phyloP scores from a whole-genome alignment of 2,888 invertebrate genomes.

The Napeogenes inachia region DNA sequence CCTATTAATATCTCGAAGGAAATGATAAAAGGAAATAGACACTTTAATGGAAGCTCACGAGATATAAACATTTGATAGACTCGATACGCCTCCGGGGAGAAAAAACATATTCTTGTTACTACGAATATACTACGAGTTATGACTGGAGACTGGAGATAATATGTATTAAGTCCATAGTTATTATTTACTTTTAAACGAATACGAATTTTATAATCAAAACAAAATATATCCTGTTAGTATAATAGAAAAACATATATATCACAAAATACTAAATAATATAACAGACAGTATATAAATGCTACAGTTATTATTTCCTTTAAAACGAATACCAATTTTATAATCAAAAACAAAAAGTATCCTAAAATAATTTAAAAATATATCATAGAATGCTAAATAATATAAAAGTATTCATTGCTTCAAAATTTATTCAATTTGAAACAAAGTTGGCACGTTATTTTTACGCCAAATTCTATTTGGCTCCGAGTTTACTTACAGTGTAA shows the following conservation, averaged over 20 bases:
- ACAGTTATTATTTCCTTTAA: too few species aligned
- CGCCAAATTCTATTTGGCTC: not conserved
- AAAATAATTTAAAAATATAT: too few species aligned
- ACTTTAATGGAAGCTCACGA: slow-evolving; percentile 46
- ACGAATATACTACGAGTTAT: slow-evolving; percentile 5
- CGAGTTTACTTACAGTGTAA: slow-evolving; percentile 16
- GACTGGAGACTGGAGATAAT: not conserved
- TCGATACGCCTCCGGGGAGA: slow-evolving; percentile 42
- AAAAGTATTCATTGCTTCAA: too few species aligned
- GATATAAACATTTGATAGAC: slow-evolving; percentile 45
- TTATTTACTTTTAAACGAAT: too few species aligned
- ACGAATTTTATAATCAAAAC: too few species aligned
- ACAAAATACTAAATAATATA: too few species aligned
- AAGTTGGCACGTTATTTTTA: not conserved
- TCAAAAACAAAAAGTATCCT: too few species aligned
- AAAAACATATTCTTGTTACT: slow-evolving; percentile 7
- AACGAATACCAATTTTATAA: too few species aligned
- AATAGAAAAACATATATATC: too few species aligned
- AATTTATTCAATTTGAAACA: not conserved
- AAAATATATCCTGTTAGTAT: too few species aligned
- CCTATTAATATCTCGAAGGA: slow-evolving; percentile 1
- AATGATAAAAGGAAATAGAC: slow-evolving; percentile 37
- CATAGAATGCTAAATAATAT: too few species aligned
- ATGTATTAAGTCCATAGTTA: not conserved
- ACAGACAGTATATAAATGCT: too few species aligned